Conservation (phyloP, 2,888 invertebrate species). For the Yponomeuta sedellus region DNA sequence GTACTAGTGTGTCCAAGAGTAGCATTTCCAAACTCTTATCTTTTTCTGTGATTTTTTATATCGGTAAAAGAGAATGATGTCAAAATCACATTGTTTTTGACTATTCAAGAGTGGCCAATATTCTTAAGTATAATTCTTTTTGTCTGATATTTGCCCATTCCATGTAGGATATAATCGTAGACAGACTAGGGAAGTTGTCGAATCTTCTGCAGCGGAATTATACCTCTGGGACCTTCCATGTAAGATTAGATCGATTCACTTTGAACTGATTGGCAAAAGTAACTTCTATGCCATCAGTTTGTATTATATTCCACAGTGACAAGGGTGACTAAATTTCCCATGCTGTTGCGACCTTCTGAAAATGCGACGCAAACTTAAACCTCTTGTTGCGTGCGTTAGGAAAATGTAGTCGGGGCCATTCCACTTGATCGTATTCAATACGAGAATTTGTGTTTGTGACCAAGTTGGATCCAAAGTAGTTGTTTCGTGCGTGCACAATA, state of each 20-base stretch:
- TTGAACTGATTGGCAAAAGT: slow-evolving; percentile 7
- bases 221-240: slow-evolving; percentile 21
- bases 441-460: no score
- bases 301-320: slow-evolving; percentile 32
- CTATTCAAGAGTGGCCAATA: no score
- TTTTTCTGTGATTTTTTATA: no score
- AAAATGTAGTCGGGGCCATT: slow-evolving; percentile 30
- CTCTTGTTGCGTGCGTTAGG: slow-evolving; percentile 50
- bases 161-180: no score
- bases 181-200: slow-evolving; percentile 22
- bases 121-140: no score
- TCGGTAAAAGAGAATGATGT: no score
- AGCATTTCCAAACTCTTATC: no score
- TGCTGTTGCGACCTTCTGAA: slow-evolving; percentile 46
- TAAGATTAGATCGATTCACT: not conserved
- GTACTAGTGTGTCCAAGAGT: no score
- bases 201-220: slow-evolving; percentile 26
- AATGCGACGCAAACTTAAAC: slow-evolving; percentile 49
- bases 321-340: slow-evolving; percentile 26
- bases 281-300: slow-evolving; percentile 2
- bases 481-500: no score
- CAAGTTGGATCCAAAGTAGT: no score
- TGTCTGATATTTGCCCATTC: no score
- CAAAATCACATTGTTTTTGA: no score
- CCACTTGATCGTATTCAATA: not conserved